Conservation (phyloP, 2,888 invertebrate species). For the Apotomis capreana region DNA sequence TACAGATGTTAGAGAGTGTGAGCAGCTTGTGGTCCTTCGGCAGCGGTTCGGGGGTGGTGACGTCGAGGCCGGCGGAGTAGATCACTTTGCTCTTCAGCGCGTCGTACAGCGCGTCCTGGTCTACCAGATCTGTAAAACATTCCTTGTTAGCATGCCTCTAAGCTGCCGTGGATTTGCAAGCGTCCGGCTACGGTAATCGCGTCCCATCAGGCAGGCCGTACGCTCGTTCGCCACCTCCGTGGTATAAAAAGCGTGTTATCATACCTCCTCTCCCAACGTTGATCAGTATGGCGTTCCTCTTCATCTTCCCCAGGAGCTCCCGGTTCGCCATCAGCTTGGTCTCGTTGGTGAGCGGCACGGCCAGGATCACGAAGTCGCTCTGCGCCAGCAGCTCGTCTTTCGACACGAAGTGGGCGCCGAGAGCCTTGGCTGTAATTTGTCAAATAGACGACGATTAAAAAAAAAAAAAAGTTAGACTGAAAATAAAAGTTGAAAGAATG, state of each 20-base stretch:
- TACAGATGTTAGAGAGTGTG: constrained; percentile 84
- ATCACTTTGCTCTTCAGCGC: constrained; percentile 90
- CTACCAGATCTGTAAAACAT: constrained; percentile 82
- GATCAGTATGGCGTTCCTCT: constrained; percentile 91
- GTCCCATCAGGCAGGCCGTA: too few species aligned
- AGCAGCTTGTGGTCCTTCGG: constrained; percentile 91
- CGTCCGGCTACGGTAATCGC: too few species aligned
- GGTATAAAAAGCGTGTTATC: background rate
- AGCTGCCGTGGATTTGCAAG: too few species aligned
- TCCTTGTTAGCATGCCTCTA: too few species aligned
- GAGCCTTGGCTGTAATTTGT: constrained; percentile 60
- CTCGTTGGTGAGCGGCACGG: constrained; percentile 90
- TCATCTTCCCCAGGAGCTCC: constrained; percentile 92
- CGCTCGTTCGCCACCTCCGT: too few species aligned
- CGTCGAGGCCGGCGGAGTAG: constrained; percentile 95
- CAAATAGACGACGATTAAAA: too few species aligned
- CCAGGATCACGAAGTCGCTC: constrained; percentile 94
- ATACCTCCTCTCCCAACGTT: constrained; percentile 93
- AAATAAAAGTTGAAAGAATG: too few species aligned
- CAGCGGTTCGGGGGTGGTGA: constrained; percentile 95
- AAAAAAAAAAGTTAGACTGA: too few species aligned
- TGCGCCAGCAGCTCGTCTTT: constrained; percentile 87
- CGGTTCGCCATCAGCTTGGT: constrained; percentile 91
- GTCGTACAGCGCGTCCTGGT: constrained; percentile 91
- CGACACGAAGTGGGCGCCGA: constrained; percentile 86